phyloP scores from a whole-genome alignment of 2,888 invertebrate species.

The Athrips mouffetella region DNA sequence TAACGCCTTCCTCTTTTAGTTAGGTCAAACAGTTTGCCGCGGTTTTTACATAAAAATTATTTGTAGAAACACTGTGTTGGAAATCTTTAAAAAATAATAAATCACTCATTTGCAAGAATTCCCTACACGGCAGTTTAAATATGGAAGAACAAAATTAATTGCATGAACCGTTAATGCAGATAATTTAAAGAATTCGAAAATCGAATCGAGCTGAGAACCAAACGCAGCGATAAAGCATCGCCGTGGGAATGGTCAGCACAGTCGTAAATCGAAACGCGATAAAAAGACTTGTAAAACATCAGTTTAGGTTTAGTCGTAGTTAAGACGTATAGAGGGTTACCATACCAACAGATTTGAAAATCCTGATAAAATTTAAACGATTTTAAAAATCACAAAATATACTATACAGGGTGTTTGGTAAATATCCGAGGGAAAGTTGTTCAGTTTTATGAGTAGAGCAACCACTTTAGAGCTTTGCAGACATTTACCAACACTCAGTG shows the following conservation, averaged over 20 bases:
- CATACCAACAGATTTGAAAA: too few species aligned
- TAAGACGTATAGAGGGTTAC: neutral
- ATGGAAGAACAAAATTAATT: constrained; percentile 38
- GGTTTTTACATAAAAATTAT: neutral
- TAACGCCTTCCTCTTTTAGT: too few species aligned
- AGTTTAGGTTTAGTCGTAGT: neutral
- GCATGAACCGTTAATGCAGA: constrained; percentile 46
- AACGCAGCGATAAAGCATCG: neutral
- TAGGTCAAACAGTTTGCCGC: neutral
- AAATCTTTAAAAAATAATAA: neutral
- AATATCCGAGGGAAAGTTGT: too few species aligned
- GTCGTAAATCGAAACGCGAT: neutral
- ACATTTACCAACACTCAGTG: too few species aligned
- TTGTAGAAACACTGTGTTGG: neutral
- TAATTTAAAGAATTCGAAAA: constrained; percentile 37
- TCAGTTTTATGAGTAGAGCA: too few species aligned
- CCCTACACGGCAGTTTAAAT: constrained; percentile 8
- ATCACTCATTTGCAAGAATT: constrained; percentile 8
- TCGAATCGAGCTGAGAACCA: neutral
- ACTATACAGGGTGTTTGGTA: too few species aligned
- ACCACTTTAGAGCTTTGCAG: too few species aligned
- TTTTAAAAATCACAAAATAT: too few species aligned
- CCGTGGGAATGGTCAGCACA: constrained; percentile 30
- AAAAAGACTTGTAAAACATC: neutral
- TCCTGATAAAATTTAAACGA: too few species aligned